Percentiles rank a stretch among this genome's conserved stretches.
Evolutionary conservation across 2,797 vertebrate species (phyloP).

Genomic region (Poecilia wingei): DNA sequence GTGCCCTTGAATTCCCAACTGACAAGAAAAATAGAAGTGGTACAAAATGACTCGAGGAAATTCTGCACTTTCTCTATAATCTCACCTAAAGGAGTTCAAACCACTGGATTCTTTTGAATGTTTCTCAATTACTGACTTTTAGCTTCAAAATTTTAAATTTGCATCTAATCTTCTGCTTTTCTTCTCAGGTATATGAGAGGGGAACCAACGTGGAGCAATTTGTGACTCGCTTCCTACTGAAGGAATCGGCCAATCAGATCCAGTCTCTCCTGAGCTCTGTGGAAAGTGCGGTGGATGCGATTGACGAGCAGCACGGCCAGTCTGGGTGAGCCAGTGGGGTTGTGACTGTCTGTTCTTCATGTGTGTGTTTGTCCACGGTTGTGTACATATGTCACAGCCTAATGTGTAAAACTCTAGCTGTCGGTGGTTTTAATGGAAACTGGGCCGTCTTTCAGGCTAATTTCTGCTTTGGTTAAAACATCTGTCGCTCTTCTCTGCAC

Average conservation of each 20-base stretch:
- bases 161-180: background rate
- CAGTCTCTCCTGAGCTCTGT: conserved; percentile 95
- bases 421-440: conserved; percentile 41
- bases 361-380: background rate
- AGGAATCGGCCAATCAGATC: conserved; percentile 96
- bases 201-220: conserved; percentile 96
- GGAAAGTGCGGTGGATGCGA: conserved; percentile 96
- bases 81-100: background rate
- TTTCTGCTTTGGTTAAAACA: conserved; percentile 40
- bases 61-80: background rate
- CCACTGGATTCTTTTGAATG: background rate
- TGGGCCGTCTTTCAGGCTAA: conserved; percentile 34
- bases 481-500: conserved; percentile 17
- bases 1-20: background rate
- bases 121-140: background rate
- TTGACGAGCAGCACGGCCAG: conserved; percentile 93
- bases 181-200: conserved; percentile 89
- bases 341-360: conserved; percentile 3
- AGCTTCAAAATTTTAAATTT: background rate
- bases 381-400: conserved; percentile 20
- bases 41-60: background rate
- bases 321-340: conserved; percentile 67
- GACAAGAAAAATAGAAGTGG: background rate
- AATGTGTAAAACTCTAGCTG: conserved; percentile 42
- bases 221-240: conserved; percentile 95